phyloP scores from a whole-genome alignment of 2,113 vertebrate species.

The Xiphias gladius region DNA sequence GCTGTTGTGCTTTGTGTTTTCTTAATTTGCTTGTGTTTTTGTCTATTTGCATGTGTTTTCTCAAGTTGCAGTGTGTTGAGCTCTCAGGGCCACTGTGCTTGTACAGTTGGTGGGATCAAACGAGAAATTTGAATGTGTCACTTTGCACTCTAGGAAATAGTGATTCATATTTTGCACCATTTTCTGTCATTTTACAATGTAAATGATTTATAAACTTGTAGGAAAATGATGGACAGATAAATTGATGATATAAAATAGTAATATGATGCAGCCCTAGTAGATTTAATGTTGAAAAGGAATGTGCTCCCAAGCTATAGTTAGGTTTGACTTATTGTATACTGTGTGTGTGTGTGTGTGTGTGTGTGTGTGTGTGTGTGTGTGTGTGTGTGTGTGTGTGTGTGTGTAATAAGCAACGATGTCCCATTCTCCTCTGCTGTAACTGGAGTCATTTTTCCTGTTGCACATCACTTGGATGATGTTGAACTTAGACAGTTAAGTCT shows the following conservation, averaged over 20 bases:
- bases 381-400: no score
- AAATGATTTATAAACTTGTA: no score
- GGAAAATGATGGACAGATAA: background rate
- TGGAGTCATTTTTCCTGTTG: background rate
- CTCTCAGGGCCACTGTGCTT: no score
- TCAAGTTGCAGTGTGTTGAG: background rate
- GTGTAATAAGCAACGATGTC: background rate
- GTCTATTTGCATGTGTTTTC: background rate
- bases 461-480: no score
- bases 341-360: background rate
- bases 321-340: no score
- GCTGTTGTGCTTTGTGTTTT: background rate
- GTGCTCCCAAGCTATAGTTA: background rate
- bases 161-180: no score
- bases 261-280: background rate
- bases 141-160: background rate
- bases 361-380: no score
- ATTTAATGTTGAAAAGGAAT: background rate
- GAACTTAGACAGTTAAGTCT: no score
- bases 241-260: background rate
- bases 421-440: background rate
- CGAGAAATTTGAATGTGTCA: background rate
- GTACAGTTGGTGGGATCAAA: background rate
- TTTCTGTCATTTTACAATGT: no score
- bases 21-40: background rate